Conservation (phyloP, 2,888 invertebrate species). For the Theodoxus fluviatilis region DNA sequence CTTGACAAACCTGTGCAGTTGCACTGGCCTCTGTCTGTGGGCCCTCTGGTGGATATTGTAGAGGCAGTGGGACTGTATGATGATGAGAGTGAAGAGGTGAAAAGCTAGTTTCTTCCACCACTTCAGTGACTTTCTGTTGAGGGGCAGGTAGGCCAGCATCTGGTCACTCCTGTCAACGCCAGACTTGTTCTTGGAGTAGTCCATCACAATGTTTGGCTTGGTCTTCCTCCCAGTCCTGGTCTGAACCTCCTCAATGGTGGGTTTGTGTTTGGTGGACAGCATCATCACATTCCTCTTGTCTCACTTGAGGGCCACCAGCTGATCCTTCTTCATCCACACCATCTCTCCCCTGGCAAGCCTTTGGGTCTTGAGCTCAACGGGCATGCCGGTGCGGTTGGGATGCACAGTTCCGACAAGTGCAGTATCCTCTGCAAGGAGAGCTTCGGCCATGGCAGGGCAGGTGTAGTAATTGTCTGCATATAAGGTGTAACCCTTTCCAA, state of each 20-base stretch:
- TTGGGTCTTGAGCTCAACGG: conserved; percentile 19
- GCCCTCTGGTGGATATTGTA: no score
- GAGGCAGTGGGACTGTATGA: conserved; percentile 12
- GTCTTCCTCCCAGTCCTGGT: conserved; percentile 15
- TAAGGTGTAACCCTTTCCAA: conserved; percentile 9
- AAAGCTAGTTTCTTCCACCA: conserved; percentile 29
- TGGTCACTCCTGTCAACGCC: conserved; percentile 26
- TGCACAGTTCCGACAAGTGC: conserved; percentile 24
- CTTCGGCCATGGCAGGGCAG: conserved; percentile 12
- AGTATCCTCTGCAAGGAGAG: conserved; percentile 15
- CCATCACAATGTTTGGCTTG: conserved; percentile 18
- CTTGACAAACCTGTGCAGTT: no score
- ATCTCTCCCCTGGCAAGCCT: background rate
- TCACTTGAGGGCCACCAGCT: conserved; percentile 16
- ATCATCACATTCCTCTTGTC: conserved; percentile 26
- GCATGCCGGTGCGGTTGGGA: conserved; percentile 19
- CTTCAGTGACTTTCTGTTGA: conserved; percentile 27
- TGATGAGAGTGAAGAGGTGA: conserved; percentile 21
- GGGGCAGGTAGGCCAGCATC: conserved; percentile 20
- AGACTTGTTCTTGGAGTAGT: conserved; percentile 26
- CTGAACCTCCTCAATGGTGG: background rate
- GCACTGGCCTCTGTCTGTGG: no score
- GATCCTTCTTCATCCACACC: background rate
- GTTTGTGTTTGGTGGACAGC: conserved; percentile 16
- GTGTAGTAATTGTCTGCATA: conserved; percentile 30